Base-by-base conservation (phyloP, 2,888 invertebrate species). In the Syrphus vitripennis region DNA sequence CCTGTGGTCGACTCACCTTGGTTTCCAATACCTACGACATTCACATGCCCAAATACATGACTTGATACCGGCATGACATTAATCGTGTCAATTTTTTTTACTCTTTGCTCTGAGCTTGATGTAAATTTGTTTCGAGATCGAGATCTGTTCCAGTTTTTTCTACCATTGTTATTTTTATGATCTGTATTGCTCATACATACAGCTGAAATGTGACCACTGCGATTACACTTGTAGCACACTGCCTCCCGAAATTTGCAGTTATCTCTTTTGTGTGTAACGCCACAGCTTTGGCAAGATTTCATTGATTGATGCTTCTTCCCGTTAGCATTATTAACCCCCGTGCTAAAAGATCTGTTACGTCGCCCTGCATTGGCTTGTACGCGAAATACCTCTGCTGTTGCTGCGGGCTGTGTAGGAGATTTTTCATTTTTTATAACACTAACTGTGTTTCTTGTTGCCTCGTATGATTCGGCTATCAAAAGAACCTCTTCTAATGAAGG, bases 231-330 rank as follows among this genome's bases (percentile, higher is more conserved):
- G 40, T 70, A 69, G 53, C 82, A 82, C 3, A 48, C 10, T n/a
- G 74, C 71, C 6, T 81, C 67, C 37, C 63, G 57, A 78, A 86
- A 84, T 59, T 63, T 59, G 53, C 72, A 84, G 1, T 79, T 29
- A 24, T 87, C 48, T 55, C 71, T 67, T 26, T n/a, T 55, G 5
- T 84, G 81, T 1, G 16, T 37, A 2, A 6, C 16, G n/a, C 57
- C 76, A 74, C 80, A 87, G 4, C 71, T 55, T 10, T 48, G 71
- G 31, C 83, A 87, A n/a, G 87, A 83, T 77, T 81, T 72, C 12
- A 59, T 21, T 10, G 3, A 31, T 31, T 14, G 50, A 5, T 2
- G 4, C 9, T 55, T 12, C n/a, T 26, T 50, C 3, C 29, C 4
- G 29, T 29, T 55, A 29, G 9, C n/a, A 9, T 19, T 50, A 14